Base-by-base conservation (phyloP, 2,797 vertebrate genomes). In the Anolis apletophallus region DNA sequence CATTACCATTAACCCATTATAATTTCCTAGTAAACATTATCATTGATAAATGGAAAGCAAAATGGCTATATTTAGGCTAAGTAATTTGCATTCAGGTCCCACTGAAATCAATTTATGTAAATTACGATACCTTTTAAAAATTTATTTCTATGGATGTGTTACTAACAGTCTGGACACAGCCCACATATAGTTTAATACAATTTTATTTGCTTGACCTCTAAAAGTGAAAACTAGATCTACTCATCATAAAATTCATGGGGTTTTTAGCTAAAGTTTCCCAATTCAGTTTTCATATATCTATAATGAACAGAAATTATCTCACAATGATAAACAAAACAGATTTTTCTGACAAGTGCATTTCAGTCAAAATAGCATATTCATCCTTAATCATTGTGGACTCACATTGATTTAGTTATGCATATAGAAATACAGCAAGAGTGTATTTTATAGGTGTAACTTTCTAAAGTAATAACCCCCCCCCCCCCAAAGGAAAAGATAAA, bases 211-310 rank as follows among this genome's bases (percentile, higher is more conserved):
- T 40, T 68, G 40, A 46, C 9, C 52, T 55, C n/a, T 34, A 55
- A 34, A 83, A 50, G 5, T 40, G 40, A 21, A 78, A 55, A 68
- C 29, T 32, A 19, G 3, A 61, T 71, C 40, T 87, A 40, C 89
- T 89, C 75, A 85, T 87, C 90, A 84, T 88, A 90, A 68, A 86
- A 91, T 78, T 19, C 26, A 67, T 81, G 80, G 89, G 76, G 69
- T 74, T 90, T 88, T 87, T 85, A 89, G 68, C 36, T 87, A 84
- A 78, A 92, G 52, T 91, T 91, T 93, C 86, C 84, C 75, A 88
- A 67, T 73, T 0, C 0, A 0, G 0, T 57, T 68, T 93, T 93
- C 84, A 73, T 84, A 61, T 50, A 74, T 76, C 67, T 67, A 34
- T 89, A 91, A 87, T 85, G 61, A 55, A 91, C 76, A 50, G 82